Evolutionary conservation across 2,888 invertebrate species (phyloP).

Genomic region (Bibio marci): DNA sequence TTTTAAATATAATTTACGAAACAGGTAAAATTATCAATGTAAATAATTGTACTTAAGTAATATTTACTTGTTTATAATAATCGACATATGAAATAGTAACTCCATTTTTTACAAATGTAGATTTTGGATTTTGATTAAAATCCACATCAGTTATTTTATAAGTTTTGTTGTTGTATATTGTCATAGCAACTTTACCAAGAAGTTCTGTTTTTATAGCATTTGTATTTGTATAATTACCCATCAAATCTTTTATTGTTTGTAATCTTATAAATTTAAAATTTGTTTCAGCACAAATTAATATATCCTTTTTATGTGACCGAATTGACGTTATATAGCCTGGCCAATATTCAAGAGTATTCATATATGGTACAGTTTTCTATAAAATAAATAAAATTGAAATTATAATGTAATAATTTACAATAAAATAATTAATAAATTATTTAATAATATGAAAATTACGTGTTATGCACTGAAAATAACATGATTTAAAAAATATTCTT

Average conservation of each 20-base stretch:
- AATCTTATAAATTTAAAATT: constrained; percentile 68
- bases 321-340: constrained; percentile 76
- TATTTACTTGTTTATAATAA: constrained; percentile 41
- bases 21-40: too few species aligned
- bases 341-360: constrained; percentile 56
- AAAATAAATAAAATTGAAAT: too few species aligned
- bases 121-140: constrained; percentile 37
- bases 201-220: constrained; percentile 27
- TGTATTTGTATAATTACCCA: constrained; percentile 16
- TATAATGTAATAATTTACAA: too few species aligned
- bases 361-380: constrained; percentile 10
- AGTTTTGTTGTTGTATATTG: constrained; percentile 53
- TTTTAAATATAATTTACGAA: too few species aligned
- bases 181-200: constrained; percentile 44
- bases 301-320: constrained; percentile 56
- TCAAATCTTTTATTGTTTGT: constrained; percentile 50
- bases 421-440: too few species aligned
- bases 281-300: constrained; percentile 68
- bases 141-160: constrained; percentile 54
- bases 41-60: too few species aligned
- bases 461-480: too few species aligned
- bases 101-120: constrained; percentile 41
- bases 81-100: constrained; percentile 39
- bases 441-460: too few species aligned
- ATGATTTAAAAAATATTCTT: too few species aligned